A percentile compares a stretch with the other conserved stretches of the same genome.
These are phyloP conservation scores for Aspidiotus rigidus DNA, from an alignment of 2,888 invertebrate species.

Conservation along the genomic window DNA sequence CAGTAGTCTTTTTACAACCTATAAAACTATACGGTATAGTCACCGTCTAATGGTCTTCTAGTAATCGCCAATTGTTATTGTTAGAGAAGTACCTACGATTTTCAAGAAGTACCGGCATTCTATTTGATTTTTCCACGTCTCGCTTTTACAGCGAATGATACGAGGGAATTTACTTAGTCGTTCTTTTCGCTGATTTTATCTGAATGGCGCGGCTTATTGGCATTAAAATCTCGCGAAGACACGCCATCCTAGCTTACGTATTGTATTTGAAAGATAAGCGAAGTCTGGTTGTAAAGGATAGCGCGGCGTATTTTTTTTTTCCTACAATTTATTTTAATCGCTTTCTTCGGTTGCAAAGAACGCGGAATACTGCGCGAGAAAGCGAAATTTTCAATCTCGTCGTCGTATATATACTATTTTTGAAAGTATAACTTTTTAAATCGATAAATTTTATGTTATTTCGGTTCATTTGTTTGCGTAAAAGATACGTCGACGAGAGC, in stretches of 20 bases:
- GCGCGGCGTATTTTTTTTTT: not conserved
- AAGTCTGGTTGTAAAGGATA: no score
- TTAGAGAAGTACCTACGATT: no score
- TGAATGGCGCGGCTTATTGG: not conserved
- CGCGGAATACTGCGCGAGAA: not conserved
- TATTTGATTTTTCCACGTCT: no score
- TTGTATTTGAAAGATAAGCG: not conserved
- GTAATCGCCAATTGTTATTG: no score
- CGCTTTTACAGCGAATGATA: no score
- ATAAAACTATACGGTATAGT: no score
- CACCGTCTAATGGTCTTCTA: no score
- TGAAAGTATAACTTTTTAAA: not conserved
- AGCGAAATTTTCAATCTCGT: constrained; percentile 11
- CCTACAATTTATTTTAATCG: constrained; percentile 2
- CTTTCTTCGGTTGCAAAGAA: not conserved
- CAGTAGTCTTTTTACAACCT: no score
- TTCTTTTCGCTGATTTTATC: not conserved
- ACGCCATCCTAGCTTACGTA: not conserved
- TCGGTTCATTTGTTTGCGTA: constrained; percentile 27
- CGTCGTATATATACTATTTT: no score
- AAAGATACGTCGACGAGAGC: not conserved
- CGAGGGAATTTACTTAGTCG: not conserved
- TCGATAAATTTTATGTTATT: constrained; percentile 25
- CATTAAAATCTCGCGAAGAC: constrained; percentile 1
- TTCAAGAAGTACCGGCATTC: no score